Evolutionary conservation across 2,113 vertebrate species (phyloP).

Genomic region (Lota lota): DNA sequence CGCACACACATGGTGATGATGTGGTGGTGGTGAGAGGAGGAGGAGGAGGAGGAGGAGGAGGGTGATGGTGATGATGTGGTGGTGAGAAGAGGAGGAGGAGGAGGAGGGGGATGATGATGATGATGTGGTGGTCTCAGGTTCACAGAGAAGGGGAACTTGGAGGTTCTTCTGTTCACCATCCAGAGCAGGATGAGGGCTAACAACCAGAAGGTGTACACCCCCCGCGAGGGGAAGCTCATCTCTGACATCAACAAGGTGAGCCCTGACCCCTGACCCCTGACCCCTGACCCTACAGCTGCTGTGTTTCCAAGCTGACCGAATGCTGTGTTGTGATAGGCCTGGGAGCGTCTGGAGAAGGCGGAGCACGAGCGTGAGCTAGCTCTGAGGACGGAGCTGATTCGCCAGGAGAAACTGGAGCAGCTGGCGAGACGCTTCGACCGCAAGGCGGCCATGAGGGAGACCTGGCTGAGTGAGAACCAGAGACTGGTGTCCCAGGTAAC

Average conservation of each 20-base stretch:
- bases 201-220: conserved; percentile 98
- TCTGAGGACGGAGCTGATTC: conserved; percentile 93
- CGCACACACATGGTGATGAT: not conserved
- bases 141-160: conserved; percentile 96
- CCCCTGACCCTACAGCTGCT: too few species aligned
- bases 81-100: not conserved
- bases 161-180: conserved; percentile 97
- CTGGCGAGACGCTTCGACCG: conserved; percentile 95
- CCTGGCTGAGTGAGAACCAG: conserved; percentile 73
- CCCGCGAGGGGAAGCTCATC: conserved; percentile 96
- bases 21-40: too few species aligned
- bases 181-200: conserved; percentile 99
- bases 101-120: too few species aligned
- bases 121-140: conserved; percentile 73
- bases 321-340: conserved; percentile 75
- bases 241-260: conserved; percentile 96
- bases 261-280: not conserved
- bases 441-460: conserved; percentile 98
- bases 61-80: too few species aligned
- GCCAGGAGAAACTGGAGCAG: conserved; percentile 99
- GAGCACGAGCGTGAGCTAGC: conserved; percentile 98
- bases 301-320: too few species aligned
- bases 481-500: conserved; percentile 63
- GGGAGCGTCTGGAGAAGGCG: conserved; percentile 99
- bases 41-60: too few species aligned